phyloP scores from a whole-genome alignment of 2,113 vertebrate species.

The Apus apus region DNA sequence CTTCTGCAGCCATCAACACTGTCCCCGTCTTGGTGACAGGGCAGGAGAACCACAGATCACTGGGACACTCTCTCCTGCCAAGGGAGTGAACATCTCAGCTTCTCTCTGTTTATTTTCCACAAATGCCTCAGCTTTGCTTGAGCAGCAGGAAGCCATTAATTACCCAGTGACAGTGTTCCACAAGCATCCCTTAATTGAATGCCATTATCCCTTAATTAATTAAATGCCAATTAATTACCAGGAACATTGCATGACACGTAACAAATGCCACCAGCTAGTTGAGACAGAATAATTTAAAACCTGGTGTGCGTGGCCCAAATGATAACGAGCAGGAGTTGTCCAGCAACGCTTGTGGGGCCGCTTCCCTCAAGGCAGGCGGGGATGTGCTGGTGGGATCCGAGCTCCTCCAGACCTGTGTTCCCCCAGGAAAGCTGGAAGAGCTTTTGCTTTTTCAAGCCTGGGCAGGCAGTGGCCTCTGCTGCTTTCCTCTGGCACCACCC shows the following conservation, averaged over 20 bases:
- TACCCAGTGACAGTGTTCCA: conserved; percentile 19
- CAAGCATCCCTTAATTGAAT: conserved; percentile 42
- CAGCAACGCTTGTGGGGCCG: neutral
- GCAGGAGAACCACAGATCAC: rapidly evolving
- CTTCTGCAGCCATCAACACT: rapidly evolving
- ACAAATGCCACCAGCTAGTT: conserved; percentile 52
- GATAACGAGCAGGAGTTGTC: neutral
- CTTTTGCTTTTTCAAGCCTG: neutral
- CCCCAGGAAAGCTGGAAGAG: neutral
- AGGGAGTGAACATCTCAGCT: neutral
- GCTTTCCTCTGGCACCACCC: neutral
- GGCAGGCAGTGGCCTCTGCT: neutral
- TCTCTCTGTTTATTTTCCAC: neutral
- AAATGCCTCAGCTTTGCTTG: neutral
- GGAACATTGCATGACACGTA: neutral
- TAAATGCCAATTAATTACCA: conserved; percentile 67
- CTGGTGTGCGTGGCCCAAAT: neutral
- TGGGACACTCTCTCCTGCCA: neutral
- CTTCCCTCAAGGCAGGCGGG: neutral
- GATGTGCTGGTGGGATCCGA: neutral
- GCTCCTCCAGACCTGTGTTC: rapidly evolving
- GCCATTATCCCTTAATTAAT: conserved; percentile 68
- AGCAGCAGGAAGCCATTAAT: conserved; percentile 61
- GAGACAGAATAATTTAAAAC: conserved; percentile 17
- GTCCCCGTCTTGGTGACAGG: rapidly evolving